Conservation (phyloP, 2,113 vertebrate species). For the Peromyscus californicus region DNA sequence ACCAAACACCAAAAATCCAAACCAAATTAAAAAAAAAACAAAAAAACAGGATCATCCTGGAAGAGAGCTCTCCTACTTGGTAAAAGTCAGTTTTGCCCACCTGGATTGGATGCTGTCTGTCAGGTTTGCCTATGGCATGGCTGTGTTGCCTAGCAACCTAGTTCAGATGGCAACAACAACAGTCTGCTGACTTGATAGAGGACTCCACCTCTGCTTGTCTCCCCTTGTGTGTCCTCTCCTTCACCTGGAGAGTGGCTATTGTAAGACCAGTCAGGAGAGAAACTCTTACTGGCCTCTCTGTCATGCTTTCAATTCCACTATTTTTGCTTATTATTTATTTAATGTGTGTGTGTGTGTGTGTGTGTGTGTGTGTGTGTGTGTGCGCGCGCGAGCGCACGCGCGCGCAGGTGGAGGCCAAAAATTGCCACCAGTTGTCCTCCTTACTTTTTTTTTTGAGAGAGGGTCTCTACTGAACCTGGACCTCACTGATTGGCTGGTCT, state of each 20-base stretch:
- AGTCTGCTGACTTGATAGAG: neutral
- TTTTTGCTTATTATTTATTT: neutral
- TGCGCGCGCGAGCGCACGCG: too few species aligned
- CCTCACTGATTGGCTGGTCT: neutral
- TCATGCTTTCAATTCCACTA: neutral
- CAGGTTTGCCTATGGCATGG: neutral
- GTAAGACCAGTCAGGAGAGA: neutral
- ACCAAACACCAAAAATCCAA: too few species aligned
- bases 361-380: neutral
- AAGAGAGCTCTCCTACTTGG: neutral
- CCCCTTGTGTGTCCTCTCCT: neutral
- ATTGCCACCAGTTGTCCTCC: neutral
- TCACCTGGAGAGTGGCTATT: neutral
- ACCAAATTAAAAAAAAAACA: neutral
- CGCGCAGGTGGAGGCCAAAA: neutral
- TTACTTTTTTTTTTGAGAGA: neutral
- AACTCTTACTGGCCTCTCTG: neutral
- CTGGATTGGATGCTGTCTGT: neutral
- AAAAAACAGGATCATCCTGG: neutral
- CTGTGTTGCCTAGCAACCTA: constrained; percentile 64
- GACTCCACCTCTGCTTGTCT: neutral
- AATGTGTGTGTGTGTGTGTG: neutral
- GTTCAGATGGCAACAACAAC: constrained; percentile 13
- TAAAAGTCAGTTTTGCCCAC: constrained; percentile 30
- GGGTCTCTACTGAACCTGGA: neutral